These are phyloP conservation scores for Anthopleura xanthogrammica DNA, from an alignment of 92 coral and sea anemone genomes.

Conservation along the genomic window DNA sequence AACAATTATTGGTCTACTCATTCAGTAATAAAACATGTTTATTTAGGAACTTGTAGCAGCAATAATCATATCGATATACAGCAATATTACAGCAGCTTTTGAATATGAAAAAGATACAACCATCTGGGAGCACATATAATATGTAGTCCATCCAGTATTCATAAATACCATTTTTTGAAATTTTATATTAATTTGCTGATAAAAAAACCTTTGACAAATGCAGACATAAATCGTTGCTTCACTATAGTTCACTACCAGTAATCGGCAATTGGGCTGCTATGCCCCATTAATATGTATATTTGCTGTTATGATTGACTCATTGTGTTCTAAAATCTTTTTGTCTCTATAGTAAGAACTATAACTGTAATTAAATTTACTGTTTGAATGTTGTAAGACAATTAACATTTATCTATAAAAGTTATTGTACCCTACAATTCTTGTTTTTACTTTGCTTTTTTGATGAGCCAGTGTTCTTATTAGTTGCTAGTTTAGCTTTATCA, in stretches of 20 bases:
- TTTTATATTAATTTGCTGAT: neutral
- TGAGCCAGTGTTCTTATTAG: slow-evolving; percentile 1
- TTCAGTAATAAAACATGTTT: slow-evolving; percentile 2
- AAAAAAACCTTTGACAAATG: neutral
- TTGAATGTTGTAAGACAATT: neutral
- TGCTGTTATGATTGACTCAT: neutral
- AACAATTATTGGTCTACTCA: neutral
- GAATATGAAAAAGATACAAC: slow-evolving; percentile 1
- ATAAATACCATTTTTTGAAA: slow-evolving; percentile 2
- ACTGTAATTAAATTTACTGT: neutral
- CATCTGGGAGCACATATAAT: neutral
- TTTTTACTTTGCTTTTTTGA: slow-evolving; percentile 53
- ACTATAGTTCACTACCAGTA: too few relatives aligned
- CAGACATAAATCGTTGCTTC: neutral
- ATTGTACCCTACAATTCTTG: slow-evolving; percentile 85
- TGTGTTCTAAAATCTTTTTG: neutral
- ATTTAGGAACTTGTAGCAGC: neutral
- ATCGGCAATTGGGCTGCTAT: neutral
- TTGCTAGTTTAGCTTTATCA: slow-evolving; percentile 8
- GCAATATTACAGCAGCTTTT: slow-evolving; percentile 6
- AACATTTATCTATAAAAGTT: neutral
- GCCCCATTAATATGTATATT: neutral
- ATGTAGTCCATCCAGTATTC: neutral
- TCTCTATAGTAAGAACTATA: neutral
- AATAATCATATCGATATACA: neutral